Evolutionary conservation across 1,140 invertebrate species (phyloP).

Genomic region (Zaprionus lachaisei): DNA sequence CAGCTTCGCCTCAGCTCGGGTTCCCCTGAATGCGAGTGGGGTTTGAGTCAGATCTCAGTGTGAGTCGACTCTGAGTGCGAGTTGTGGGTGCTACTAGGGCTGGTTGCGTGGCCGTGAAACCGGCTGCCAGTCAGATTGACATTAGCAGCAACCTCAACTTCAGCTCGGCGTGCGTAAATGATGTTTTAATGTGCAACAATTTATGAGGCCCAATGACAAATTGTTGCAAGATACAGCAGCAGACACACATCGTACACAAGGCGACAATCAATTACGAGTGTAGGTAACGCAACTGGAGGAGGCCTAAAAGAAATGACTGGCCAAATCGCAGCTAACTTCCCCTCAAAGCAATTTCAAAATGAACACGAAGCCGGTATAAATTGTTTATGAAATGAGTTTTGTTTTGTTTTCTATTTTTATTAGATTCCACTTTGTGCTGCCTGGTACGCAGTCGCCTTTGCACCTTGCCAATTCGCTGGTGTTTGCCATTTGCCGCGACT

Average conservation of each 20-base stretch:
- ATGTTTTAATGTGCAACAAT: constrained; percentile 56
- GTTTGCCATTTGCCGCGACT: constrained; percentile 15
- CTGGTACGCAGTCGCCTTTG: constrained; percentile 28
- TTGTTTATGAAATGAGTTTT: constrained; percentile 46
- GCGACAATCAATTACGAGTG: constrained; percentile 54
- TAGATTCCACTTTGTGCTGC: constrained; percentile 19
- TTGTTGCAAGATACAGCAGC: constrained; percentile 23
- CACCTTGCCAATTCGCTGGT: neutral
- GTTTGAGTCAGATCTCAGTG: constrained; percentile 17
- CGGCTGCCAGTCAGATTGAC: constrained; percentile 12
- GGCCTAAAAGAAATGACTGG: constrained; percentile 6
- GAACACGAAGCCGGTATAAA: constrained; percentile 42
- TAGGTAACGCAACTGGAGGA: constrained; percentile 43
- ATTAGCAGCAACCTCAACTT: constrained; percentile 13
- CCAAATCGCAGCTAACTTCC: neutral
- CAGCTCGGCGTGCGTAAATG: constrained; percentile 16
- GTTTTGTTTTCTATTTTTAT: constrained; percentile 35
- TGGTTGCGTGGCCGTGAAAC: constrained; percentile 35
- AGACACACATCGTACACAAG: neutral
- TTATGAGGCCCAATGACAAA: constrained; percentile 38
- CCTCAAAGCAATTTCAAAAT: constrained; percentile 25
- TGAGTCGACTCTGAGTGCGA: constrained; percentile 25
- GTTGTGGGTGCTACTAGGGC: constrained; percentile 25
- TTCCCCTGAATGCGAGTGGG: neutral
- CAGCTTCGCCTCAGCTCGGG: constrained; percentile 9